Percentiles rank a stretch among this genome's conserved stretches.
These are phyloP conservation scores for Erinaceus europaeus DNA, from an alignment of 2,113 vertebrate genomes.

Conservation along the genomic window DNA sequence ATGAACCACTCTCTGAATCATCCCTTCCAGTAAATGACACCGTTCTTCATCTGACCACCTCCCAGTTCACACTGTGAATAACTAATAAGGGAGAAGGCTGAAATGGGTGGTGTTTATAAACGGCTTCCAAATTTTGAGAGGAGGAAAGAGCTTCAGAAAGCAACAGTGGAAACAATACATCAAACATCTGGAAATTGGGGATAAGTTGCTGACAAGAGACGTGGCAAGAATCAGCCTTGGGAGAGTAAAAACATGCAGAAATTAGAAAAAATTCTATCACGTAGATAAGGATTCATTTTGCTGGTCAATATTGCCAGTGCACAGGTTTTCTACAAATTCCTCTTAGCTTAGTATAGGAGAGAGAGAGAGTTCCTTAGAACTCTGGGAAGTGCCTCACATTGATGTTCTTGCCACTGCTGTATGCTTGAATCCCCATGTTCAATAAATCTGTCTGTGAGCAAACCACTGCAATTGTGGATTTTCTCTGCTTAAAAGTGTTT, in stretches of 20 bases:
- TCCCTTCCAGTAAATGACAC: slow-evolving; percentile 61
- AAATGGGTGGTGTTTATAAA: neutral
- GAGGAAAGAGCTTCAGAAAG: neutral
- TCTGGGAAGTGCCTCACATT: slow-evolving; percentile 4
- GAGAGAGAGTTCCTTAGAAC: neutral
- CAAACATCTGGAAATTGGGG: slow-evolving; percentile 34
- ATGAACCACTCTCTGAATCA: slow-evolving; percentile 64
- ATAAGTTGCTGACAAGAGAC: neutral
- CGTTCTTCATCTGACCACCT: slow-evolving; percentile 55
- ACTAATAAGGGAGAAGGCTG: neutral
- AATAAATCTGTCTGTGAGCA: slow-evolving; percentile 50
- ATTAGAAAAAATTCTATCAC: neutral
- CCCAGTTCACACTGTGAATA: neutral
- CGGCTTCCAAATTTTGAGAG: slow-evolving; percentile 23
- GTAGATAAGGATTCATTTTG: neutral
- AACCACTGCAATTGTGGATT: slow-evolving; percentile 2
- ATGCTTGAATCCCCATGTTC: slow-evolving; percentile 26
- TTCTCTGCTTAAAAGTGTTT: slow-evolving; percentile 52
- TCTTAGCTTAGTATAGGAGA: neutral
- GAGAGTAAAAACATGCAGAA: slow-evolving; percentile 6
- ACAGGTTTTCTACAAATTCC: neutral
- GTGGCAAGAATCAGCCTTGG: neutral
- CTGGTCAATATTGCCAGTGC: neutral
- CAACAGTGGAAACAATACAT: neutral
- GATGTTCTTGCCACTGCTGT: slow-evolving; percentile 30